Evolutionary conservation across 2,113 vertebrate genomes (phyloP).

Genomic region (Lathamus discolor): DNA sequence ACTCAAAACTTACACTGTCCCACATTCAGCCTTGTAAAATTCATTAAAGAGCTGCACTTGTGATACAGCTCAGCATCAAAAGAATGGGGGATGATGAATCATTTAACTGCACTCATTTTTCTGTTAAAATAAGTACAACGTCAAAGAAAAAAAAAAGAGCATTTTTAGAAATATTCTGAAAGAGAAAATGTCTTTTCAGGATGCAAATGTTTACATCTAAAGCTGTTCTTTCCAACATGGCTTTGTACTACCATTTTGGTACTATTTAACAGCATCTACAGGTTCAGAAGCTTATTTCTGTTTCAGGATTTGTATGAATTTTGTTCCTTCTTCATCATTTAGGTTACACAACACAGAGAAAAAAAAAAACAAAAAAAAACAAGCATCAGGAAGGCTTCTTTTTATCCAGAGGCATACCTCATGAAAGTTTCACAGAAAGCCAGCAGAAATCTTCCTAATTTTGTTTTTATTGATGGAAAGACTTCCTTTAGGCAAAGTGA

Average conservation of each 20-base stretch:
- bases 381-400: neutral
- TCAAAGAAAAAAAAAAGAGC: neutral
- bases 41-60: neutral
- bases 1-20: neutral
- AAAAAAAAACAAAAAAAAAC: neutral
- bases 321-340: neutral
- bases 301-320: neutral
- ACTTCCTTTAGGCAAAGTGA: neutral
- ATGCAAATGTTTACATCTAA: neutral
- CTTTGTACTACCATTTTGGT: neutral
- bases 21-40: neutral
- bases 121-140: neutral
- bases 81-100: neutral
- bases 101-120: neutral
- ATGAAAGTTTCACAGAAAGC: neutral
- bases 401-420: neutral
- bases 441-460: neutral
- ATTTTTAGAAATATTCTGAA: constrained; percentile 2
- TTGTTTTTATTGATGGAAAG: neutral
- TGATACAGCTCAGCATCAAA: neutral
- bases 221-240: neutral
- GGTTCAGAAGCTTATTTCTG: neutral
- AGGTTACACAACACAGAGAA: neutral
- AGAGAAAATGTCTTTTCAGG: neutral
- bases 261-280: neutral